phyloP scores from a whole-genome alignment of 1,140 invertebrate genomes.

The Drosophila sp. region DNA sequence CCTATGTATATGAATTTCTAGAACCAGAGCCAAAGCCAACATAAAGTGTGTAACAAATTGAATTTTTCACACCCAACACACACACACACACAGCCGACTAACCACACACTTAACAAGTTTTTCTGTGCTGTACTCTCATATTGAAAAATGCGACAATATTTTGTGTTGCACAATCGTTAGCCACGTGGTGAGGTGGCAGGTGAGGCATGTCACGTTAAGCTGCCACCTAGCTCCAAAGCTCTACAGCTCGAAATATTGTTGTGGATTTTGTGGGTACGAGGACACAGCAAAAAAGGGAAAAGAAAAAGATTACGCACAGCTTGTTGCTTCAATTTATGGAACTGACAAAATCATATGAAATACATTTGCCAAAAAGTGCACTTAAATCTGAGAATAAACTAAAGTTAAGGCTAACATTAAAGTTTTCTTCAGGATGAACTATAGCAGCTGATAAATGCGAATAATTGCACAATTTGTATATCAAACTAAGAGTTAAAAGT shows the following conservation, averaged over 20 bases:
- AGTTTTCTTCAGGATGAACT: not conserved
- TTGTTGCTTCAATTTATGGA: slow-evolving; percentile 53
- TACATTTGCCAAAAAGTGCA: slow-evolving; percentile 12
- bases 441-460: no score
- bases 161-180: slow-evolving; percentile 48
- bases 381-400: slow-evolving; percentile 19
- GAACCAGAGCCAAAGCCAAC: slow-evolving; percentile 61
- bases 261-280: slow-evolving; percentile 27
- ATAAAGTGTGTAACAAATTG: slow-evolving; percentile 80
- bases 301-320: slow-evolving; percentile 43
- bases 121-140: slow-evolving; percentile 58
- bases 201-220: slow-evolving; percentile 36
- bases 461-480: no score
- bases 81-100: slow-evolving; percentile 28
- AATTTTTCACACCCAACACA: slow-evolving; percentile 62
- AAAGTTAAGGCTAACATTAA: not conserved
- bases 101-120: slow-evolving; percentile 80
- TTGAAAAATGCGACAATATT: slow-evolving; percentile 82
- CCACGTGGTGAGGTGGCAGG: slow-evolving; percentile 30
- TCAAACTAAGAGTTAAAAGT: no score
- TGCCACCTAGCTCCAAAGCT: not conserved
- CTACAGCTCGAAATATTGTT: slow-evolving; percentile 49
- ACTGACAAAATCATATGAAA: slow-evolving; percentile 12
- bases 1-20: not conserved
- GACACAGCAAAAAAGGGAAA: slow-evolving; percentile 15